Conservation (phyloP, 2,797 vertebrate genomes). For the Anomalospiza imberbis region DNA sequence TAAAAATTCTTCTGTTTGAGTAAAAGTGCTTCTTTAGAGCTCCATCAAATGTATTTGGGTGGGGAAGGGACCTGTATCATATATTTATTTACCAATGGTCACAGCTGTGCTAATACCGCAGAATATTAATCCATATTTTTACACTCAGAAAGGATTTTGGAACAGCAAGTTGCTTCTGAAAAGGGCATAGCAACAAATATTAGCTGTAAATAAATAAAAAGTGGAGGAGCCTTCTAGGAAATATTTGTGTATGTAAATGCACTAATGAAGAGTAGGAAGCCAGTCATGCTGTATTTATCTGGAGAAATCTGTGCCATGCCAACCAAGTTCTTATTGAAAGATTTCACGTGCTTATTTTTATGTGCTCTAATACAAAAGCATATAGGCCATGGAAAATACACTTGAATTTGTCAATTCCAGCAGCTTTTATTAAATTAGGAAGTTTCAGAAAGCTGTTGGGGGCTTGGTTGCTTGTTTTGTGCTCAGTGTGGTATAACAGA, state of each 20-base stretch:
- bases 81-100: neutral
- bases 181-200: constrained; percentile 37
- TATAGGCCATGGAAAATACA: neutral
- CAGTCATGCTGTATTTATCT: neutral
- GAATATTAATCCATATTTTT: constrained; percentile 31
- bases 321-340: neutral
- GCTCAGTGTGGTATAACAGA: neutral
- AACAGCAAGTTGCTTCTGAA: neutral
- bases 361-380: neutral
- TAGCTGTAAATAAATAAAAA: constrained; percentile 40
- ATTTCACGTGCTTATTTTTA: neutral
- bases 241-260: constrained; percentile 29
- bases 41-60: neutral
- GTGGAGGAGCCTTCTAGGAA: constrained; percentile 8
- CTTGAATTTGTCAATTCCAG: neutral
- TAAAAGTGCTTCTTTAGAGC: neutral
- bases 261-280: neutral
- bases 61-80: neutral
- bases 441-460: neutral
- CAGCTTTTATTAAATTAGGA: neutral
- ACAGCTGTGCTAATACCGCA: constrained; percentile 24
- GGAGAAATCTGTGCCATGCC: neutral
- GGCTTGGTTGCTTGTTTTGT: neutral
- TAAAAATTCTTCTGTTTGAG: neutral
- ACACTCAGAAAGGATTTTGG: constrained; percentile 6